These are phyloP conservation scores for Cottus gobio DNA, from an alignment of 2,113 vertebrate species.

Conservation along the genomic window DNA sequence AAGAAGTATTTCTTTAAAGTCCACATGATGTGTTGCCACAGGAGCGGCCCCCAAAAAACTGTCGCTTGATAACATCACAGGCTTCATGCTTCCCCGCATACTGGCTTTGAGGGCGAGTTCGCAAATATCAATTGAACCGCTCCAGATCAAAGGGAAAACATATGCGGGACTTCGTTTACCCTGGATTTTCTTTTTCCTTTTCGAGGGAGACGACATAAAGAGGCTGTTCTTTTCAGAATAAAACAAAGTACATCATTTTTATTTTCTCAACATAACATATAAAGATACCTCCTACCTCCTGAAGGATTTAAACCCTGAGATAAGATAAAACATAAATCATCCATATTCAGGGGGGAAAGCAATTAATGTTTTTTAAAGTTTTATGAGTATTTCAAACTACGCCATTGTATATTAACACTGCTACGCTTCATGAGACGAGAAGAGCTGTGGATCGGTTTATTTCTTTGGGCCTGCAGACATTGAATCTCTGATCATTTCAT, in stretches of 20 bases:
- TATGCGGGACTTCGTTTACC: slow-evolving; percentile 50
- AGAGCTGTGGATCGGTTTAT: not conserved
- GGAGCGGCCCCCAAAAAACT: slow-evolving; percentile 41
- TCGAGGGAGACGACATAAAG: slow-evolving; percentile 16
- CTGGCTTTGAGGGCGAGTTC: slow-evolving; percentile 58
- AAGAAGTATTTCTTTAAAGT: slow-evolving; percentile 57
- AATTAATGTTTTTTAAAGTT: not conserved
- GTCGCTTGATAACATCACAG: slow-evolving; percentile 67
- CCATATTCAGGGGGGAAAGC: not conserved
- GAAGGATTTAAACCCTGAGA: not conserved
- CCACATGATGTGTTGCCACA: slow-evolving; percentile 54
- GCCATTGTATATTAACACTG: not conserved
- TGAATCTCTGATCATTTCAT: slow-evolving; percentile 57
- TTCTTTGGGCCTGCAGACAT: slow-evolving; percentile 14
- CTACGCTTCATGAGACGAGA: slow-evolving; percentile 14
- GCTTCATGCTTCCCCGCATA: slow-evolving; percentile 55
- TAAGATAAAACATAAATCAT: slow-evolving; percentile 9
- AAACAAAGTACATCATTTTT: slow-evolving; percentile 15
- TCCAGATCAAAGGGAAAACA: slow-evolving; percentile 60
- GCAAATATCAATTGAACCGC: slow-evolving; percentile 56
- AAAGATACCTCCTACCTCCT: too few relatives aligned
- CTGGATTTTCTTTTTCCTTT: slow-evolving; percentile 1
- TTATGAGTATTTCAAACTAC: not conserved
- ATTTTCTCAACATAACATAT: not conserved
- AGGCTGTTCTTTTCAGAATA: slow-evolving; percentile 6